Evolutionary conservation across 1,140 invertebrate species (phyloP).

Genomic region (Magallana gigas): DNA sequence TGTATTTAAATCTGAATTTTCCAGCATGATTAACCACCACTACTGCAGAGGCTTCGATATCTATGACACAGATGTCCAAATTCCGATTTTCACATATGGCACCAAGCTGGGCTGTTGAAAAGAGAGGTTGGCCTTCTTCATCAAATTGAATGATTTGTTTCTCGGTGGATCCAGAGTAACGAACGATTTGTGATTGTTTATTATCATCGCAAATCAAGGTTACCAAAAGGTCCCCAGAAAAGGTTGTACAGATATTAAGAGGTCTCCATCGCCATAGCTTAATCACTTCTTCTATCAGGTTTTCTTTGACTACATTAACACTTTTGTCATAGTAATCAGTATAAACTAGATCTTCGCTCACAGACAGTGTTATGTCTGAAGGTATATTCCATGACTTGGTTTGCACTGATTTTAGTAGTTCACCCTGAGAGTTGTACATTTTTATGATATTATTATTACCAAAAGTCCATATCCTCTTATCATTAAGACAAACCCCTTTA

Average conservation of each 20-base stretch:
- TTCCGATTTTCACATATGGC: no score
- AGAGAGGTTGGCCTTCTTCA: no score
- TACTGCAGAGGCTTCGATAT: no score
- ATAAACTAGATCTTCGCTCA: neutral
- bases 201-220: neutral
- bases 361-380: neutral
- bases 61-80: no score
- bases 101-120: no score
- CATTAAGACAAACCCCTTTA: neutral
- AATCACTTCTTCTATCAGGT: neutral
- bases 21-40: no score
- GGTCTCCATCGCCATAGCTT: neutral
- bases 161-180: no score
- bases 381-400: neutral
- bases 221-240: neutral
- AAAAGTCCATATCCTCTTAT: neutral
- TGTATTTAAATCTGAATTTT: no score
- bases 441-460: neutral
- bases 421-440: neutral
- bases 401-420: neutral
- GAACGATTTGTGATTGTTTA: no score
- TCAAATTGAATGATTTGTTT: no score
- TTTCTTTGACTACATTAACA: neutral
- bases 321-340: neutral
- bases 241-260: neutral